Base-by-base conservation (phyloP, 1,140 invertebrate species). In the Drosophila ogumai region DNA sequence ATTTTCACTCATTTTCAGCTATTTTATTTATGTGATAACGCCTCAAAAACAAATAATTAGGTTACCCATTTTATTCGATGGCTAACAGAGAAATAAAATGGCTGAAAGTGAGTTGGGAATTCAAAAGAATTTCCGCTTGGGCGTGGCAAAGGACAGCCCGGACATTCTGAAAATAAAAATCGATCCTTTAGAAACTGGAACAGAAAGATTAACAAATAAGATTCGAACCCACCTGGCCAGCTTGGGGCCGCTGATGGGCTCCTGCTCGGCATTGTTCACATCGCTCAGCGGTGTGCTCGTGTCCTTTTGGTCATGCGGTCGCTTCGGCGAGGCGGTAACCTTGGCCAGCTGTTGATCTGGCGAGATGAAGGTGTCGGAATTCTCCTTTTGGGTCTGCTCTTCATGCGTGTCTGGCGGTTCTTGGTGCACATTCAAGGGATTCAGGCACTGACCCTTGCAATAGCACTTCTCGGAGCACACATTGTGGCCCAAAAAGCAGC, bases 41-140 rank as follows among this genome's bases (percentile, higher is more conserved):
- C 13, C 15, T 25, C 3, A 46, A 1, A 3, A 40, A 17, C 17
- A 17, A 17, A 8, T 17, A 41, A 17, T 7, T 17, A 2, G n/a
- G 40, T 3, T 43, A 43, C 8, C 3, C n/a, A 17, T 36, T 36
- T 15, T 22, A 36, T 54, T 3, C 4, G 6, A 34, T 34, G 10
- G 10, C 32, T 52, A 19, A 3, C 31, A 19, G 7, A 13, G 6
- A 34, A 34, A 15, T 52, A 19, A 54, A 22, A 54, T 36, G 17
- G 8, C 5, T 38, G 1, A 8, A 25, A 25, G 22, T 15, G 4
- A 55, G 19, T n/a, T 8, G 6, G 1, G 13, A 55, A 55, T 3
- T 73, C 17, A 82, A 75, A 91, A 79, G 69, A 91, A 91, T 58
- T 91, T 91, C 25, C 82, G 61, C 38, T 79, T 84, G 1, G 82